Percentiles rank a stretch among this genome's conserved stretches.
phyloP scores from a whole-genome alignment of 2,888 invertebrate species.

The Nephrotoma flavescens region DNA sequence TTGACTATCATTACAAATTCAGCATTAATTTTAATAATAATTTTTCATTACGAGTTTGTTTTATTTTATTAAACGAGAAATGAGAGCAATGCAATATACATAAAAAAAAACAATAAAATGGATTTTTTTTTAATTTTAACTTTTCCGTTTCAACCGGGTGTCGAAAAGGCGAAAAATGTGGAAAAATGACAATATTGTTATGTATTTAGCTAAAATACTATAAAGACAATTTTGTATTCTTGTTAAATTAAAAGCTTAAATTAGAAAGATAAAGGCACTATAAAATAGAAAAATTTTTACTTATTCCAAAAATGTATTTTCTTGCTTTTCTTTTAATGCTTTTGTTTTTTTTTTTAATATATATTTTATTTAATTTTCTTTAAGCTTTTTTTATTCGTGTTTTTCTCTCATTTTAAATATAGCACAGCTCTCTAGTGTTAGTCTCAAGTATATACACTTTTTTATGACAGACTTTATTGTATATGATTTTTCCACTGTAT shows the following conservation, averaged over 20 bases:
- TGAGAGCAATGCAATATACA: not conserved
- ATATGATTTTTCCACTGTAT: not conserved
- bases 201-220: not conserved
- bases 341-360: not conserved
- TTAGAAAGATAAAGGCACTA: not conserved
- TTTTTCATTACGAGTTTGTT: not conserved
- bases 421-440: not conserved
- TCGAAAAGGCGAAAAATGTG: not conserved
- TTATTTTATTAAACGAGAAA: not conserved
- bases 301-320: not conserved
- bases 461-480: not conserved
- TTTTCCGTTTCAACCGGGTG: not conserved
- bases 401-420: not conserved
- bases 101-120: not conserved
- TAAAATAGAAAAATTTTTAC: not conserved
- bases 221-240: not conserved
- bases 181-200: not conserved
- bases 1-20: not conserved
- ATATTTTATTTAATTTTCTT: not conserved
- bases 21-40: not conserved
- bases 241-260: not conserved
- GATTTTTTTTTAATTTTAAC: not conserved
- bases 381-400: not conserved
- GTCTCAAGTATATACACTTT: not conserved
- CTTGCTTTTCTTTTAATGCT: not conserved